Base-by-base conservation (phyloP, 2,888 invertebrate genomes). In the Heliconius ethilla region DNA sequence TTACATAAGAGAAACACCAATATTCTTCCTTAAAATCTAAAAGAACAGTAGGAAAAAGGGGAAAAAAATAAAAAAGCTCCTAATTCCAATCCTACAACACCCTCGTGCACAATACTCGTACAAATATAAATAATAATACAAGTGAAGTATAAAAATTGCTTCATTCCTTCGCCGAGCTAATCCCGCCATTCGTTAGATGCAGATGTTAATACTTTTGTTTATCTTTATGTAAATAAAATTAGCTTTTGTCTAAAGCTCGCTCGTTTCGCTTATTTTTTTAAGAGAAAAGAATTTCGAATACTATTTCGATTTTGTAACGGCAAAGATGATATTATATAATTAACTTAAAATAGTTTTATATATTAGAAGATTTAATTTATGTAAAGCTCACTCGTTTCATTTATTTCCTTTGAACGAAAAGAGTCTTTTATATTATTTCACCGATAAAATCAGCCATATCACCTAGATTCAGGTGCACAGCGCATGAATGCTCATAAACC, bases 101-200 rank as follows among this genome's bases (percentile, higher is more conserved):
- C 29, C 29, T 51, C 66, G 55, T 15, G 1, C 29, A 45, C 22
- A 67, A 33, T 33, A 33, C 33, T 33, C 33, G n/a, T n/a, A 67
- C 59, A 67, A 37, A 25, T 25, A 75, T 78, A 75, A 80, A 74
- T 75, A 70, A 80, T 72, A 29, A 62, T 40, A 6, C n/a, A 70
- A 65, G 63, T 77, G 80, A 80, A 80, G 79, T 77, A 75, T n/a
- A 80, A 80, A 75, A 80, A 79, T 80, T 33, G 74, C 67, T 80
- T 75, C 70, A 78, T 76, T 63, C 59, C 70, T 66, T 37, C 70
- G 69, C 73, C 73, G 72, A 77, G 80, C 69, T 79, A 33, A 79
- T 75, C 80, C 79, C 9, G 65, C 70, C 25, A 74, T 74, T 45
- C 75, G 67, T 75, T 66, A 69, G 74, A 78, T 72, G 75, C 75